Evolutionary conservation across 2,113 vertebrate genomes (phyloP).

Genomic region (Zeus faber): DNA sequence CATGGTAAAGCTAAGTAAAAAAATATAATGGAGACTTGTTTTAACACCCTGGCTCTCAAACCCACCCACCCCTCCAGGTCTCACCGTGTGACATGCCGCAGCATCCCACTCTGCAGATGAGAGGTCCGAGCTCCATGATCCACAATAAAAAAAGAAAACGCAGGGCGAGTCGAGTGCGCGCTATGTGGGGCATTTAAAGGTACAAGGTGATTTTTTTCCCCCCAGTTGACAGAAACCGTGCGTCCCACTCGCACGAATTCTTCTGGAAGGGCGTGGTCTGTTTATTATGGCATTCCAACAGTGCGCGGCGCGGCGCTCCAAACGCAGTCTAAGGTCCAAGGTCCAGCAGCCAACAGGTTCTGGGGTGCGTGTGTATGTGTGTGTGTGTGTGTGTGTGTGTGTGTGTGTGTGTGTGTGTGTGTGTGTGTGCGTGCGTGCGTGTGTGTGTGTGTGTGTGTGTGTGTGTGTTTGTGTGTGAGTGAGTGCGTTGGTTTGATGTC

Average conservation of each 20-base stretch:
- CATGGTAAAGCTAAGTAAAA: constrained; percentile 72
- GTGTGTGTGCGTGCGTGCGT: neutral
- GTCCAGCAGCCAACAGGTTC: constrained; percentile 65
- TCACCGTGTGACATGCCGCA: constrained; percentile 65
- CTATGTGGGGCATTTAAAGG: constrained; percentile 49
- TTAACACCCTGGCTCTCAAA: constrained; percentile 13
- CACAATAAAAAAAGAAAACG: constrained; percentile 54
- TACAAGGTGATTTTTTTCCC: constrained; percentile 54
- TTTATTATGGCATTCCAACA: constrained; percentile 42
- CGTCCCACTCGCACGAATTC: constrained; percentile 46
- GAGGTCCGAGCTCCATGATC: constrained; percentile 45
- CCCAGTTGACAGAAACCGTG: constrained; percentile 42
- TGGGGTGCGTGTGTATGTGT: constrained; percentile 39
- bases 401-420: constrained; percentile 3
- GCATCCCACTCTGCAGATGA: constrained; percentile 54
- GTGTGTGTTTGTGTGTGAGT: too few species aligned
- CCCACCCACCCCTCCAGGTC: constrained; percentile 17
- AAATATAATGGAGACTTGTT: constrained; percentile 64
- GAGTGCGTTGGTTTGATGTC: too few species aligned
- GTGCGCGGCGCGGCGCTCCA: constrained; percentile 10
- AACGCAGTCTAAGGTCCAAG: neutral
- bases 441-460: constrained; percentile 25
- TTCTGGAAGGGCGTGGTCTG: constrained; percentile 28
- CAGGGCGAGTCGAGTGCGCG: too few species aligned
- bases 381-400: constrained; percentile 21